Conservation (phyloP, 2,888 invertebrate species). For the Stictocephala bisonia region DNA sequence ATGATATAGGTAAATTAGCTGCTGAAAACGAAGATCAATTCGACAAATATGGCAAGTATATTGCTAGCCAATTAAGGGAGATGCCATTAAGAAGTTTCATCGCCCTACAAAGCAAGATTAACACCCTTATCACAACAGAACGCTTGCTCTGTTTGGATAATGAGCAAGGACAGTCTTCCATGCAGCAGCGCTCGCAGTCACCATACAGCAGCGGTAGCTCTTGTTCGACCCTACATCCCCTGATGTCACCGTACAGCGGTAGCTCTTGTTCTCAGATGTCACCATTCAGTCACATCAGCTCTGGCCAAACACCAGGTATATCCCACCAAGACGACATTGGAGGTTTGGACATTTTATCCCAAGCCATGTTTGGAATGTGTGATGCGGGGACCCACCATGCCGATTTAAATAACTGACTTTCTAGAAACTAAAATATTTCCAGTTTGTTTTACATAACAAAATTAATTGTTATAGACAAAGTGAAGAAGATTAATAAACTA, state of each 20-base stretch:
- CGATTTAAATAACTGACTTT: background rate
- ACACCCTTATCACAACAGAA: conserved; percentile 4
- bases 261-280: no score
- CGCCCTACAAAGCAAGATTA: conserved; percentile 5
- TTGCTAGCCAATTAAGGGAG: conserved; percentile 16
- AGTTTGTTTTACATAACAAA: conserved; percentile 1
- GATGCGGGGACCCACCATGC: background rate
- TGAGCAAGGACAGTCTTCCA: background rate
- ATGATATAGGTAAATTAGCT: conserved; percentile 10
- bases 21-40: conserved; percentile 1
- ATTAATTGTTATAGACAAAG: background rate
- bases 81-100: conserved; percentile 9
- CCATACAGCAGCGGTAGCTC: background rate
- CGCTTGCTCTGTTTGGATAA: conserved; percentile 10
- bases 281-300: conserved; percentile 15
- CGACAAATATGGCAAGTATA: conserved; percentile 11
- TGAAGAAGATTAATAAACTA: conserved; percentile 14
- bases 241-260: no score
- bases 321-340: background rate
- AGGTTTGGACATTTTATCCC: conserved; percentile 1
- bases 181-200: background rate
- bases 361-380: background rate
- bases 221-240: background rate
- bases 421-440: background rate
- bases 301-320: background rate